phyloP scores from a whole-genome alignment of 1,140 invertebrate species.

The Drosophila insularis region DNA sequence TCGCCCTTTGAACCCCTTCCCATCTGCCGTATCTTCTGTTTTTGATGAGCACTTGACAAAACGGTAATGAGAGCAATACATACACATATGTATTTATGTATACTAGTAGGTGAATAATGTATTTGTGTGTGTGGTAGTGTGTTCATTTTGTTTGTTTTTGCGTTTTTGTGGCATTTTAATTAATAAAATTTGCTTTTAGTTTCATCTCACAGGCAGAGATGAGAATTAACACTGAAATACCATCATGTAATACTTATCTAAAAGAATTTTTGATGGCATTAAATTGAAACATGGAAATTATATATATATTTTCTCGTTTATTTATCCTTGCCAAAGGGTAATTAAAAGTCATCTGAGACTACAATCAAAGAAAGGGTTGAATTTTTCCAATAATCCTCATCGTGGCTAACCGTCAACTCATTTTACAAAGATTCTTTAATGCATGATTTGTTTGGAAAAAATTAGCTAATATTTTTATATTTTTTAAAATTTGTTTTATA shows the following conservation, averaged over 20 bases:
- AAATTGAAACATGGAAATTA: neutral
- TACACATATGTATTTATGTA: slow-evolving; percentile 24
- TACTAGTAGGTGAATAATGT: neutral
- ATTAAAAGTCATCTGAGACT: too few species aligned
- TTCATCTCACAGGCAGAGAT: neutral
- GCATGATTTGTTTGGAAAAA: too few species aligned
- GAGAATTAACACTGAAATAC: slow-evolving; percentile 18
- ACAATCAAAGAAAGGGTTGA: too few species aligned
- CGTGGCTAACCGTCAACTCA: too few species aligned
- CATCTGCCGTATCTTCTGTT: slow-evolving; percentile 32
- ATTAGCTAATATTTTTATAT: too few species aligned
- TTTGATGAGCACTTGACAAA: slow-evolving; percentile 61
- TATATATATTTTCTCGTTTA: too few species aligned
- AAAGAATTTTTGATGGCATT: neutral
- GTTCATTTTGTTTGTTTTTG: slow-evolving; percentile 29
- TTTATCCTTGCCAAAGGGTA: too few species aligned
- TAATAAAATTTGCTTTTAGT: slow-evolving; percentile 59
- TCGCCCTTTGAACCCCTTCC: neutral
- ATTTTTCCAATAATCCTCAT: too few species aligned
- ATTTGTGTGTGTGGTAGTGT: slow-evolving; percentile 6
- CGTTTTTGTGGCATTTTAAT: slow-evolving; percentile 73
- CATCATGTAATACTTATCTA: neutral
- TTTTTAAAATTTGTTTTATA: too few species aligned
- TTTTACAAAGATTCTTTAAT: too few species aligned
- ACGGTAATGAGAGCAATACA: slow-evolving; percentile 51